A percentile compares a stretch with the other conserved stretches of the same genome.
Evolutionary conservation across 1,140 invertebrate genomes (phyloP).

Genomic region (Drosophila sturtevanti): DNA sequence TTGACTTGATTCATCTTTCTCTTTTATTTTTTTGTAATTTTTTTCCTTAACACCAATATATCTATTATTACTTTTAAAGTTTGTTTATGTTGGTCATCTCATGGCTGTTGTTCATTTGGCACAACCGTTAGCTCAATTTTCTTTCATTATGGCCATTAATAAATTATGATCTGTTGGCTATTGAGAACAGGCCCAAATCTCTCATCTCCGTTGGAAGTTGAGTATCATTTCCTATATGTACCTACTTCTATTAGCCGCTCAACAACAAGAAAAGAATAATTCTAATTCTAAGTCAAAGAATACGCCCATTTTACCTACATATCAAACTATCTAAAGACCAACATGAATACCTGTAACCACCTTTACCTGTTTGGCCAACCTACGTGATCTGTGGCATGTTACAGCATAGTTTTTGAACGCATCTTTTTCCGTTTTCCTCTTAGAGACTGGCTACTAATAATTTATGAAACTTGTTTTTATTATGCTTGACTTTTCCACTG

Average conservation of each 20-base stretch:
- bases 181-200: slow-evolving; percentile 41
- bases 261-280: background rate
- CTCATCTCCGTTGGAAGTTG: background rate
- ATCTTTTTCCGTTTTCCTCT: slow-evolving; percentile 10
- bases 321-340: background rate
- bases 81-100: slow-evolving; percentile 65
- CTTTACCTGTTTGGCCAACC: background rate
- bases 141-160: slow-evolving; percentile 56
- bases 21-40: background rate
- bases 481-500: slow-evolving; percentile 44
- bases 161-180: slow-evolving; percentile 71
- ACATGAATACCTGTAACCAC: background rate
- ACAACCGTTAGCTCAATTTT: slow-evolving; percentile 68
- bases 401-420: slow-evolving; percentile 15
- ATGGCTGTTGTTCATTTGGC: slow-evolving; percentile 58
- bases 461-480: slow-evolving; percentile 65
- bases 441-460: slow-evolving; percentile 33
- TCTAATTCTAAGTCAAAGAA: background rate
- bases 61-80: slow-evolving; percentile 16
- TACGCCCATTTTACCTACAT: background rate
- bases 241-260: background rate
- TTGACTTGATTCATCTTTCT: slow-evolving; percentile 38
- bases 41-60: slow-evolving; percentile 2
- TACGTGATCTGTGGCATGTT: background rate
- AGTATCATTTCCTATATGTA: slow-evolving; percentile 4